phyloP scores from a whole-genome alignment of 2,113 vertebrate species.

The Pseudopipra pipra region DNA sequence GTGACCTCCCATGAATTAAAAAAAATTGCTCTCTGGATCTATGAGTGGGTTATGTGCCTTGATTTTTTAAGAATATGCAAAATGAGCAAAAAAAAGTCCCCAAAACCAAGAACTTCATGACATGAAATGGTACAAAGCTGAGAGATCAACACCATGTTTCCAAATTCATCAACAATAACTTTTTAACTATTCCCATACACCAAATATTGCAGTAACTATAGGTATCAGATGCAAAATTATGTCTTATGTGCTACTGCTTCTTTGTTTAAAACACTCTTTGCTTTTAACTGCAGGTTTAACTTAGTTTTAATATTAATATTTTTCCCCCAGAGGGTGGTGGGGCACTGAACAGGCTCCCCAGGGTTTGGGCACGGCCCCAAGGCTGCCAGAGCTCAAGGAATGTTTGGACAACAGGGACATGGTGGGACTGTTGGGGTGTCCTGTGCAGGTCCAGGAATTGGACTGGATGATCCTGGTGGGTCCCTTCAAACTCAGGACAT shows the following conservation, averaged over 20 bases:
- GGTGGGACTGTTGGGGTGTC: too few relatives aligned
- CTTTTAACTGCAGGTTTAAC: background rate
- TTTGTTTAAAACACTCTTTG: background rate
- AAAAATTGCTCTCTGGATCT: background rate
- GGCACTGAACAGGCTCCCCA: too few relatives aligned
- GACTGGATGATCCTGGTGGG: too few relatives aligned
- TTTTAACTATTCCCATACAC: background rate
- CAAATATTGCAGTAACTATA: background rate
- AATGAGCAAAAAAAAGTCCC: background rate
- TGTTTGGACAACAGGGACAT: too few relatives aligned
- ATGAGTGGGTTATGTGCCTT: background rate
- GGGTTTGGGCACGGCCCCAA: too few relatives aligned
- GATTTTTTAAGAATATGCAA: background rate
- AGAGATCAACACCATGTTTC: background rate
- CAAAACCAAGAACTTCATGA: background rate
- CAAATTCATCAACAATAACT: background rate
- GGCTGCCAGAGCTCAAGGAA: too few relatives aligned
- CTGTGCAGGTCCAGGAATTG: too few relatives aligned
- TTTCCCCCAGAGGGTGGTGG: background rate
- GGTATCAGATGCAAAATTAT: background rate
- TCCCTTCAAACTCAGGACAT: too few relatives aligned
- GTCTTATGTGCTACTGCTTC: background rate
- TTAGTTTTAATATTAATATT: background rate
- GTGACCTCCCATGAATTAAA: background rate
- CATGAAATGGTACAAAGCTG: background rate